phyloP scores from a whole-genome alignment of 2,888 invertebrate genomes.

The Conops quadrifasciatus region DNA sequence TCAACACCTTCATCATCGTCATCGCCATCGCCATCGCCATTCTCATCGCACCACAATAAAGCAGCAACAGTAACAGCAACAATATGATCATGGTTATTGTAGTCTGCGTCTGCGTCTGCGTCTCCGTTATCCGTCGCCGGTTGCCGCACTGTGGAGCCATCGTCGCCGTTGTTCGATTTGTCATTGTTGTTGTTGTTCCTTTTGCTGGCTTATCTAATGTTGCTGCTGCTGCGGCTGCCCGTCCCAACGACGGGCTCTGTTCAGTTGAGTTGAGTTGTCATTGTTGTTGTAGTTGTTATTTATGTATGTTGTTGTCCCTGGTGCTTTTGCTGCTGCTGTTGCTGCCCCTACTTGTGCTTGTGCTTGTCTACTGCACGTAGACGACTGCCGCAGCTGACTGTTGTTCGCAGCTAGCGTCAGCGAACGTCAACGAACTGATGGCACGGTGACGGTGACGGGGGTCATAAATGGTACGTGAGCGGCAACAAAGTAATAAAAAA shows the following conservation, averaged over 20 bases:
- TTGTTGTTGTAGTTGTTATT: not conserved
- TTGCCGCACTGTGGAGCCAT: constrained; percentile 14
- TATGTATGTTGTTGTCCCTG: not conserved
- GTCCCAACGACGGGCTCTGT: not conserved
- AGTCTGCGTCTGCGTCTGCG: too few species aligned
- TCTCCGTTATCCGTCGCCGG: not conserved
- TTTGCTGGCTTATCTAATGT: not conserved
- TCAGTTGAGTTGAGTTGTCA: not conserved
- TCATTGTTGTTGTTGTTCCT: constrained; percentile 12
- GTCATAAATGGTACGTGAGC: constrained; percentile 35
- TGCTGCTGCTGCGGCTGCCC: too few species aligned
- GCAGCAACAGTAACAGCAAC: too few species aligned
- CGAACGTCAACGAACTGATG: constrained; percentile 41
- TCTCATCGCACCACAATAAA: not conserved
- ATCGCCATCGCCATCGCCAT: not conserved
- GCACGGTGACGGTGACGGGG: constrained; percentile 40
- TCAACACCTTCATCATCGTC: constrained; percentile 6
- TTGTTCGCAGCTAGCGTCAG: constrained; percentile 10
- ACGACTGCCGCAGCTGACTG: not conserved
- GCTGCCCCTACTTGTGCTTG: not conserved
- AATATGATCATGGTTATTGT: too few species aligned
- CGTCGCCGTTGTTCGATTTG: constrained; percentile 16
- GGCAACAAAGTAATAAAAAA: constrained; percentile 22
- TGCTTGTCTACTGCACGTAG: not conserved
- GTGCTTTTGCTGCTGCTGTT: constrained; percentile 5